Evolutionary conservation across 2,797 vertebrate genomes (phyloP).

Genomic region (Odontamblyopus rebecca): DNA sequence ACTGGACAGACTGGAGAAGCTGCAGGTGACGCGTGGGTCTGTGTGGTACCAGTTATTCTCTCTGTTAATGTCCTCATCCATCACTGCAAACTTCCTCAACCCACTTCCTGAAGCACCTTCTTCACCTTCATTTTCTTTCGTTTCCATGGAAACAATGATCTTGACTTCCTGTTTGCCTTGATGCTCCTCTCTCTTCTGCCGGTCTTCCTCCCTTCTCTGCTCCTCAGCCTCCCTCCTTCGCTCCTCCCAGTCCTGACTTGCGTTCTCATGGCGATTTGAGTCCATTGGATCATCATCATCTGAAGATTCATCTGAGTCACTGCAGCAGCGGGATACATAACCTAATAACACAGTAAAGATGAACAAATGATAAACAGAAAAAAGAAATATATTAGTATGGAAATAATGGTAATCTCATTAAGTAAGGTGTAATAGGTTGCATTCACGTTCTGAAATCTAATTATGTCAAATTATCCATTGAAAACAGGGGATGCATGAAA

Average conservation of each 20-base stretch:
- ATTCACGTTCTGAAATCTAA: slow-evolving; percentile 2
- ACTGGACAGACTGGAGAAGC: slow-evolving; percentile 84
- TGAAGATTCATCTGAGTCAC: slow-evolving; percentile 91
- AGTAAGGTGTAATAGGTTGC: neutral
- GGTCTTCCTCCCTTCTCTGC: slow-evolving; percentile 70
- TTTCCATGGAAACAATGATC: slow-evolving; percentile 76
- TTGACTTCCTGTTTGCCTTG: slow-evolving; percentile 75
- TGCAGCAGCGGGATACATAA: slow-evolving; percentile 90
- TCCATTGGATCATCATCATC: slow-evolving; percentile 86
- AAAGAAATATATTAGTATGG: slow-evolving; percentile 20
- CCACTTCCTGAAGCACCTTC: slow-evolving; percentile 62
- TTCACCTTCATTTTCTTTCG: slow-evolving; percentile 57
- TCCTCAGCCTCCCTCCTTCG: slow-evolving; percentile 68
- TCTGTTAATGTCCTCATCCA: slow-evolving; percentile 68
- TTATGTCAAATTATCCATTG: neutral
- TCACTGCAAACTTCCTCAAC: slow-evolving; percentile 42
- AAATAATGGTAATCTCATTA: neutral
- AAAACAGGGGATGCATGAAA: no score
- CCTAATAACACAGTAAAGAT: slow-evolving; percentile 71
- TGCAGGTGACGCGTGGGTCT: slow-evolving; percentile 77
- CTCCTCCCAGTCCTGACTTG: slow-evolving; percentile 74
- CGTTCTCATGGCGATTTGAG: slow-evolving; percentile 59
- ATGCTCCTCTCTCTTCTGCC: slow-evolving; percentile 69
- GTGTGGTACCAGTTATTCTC: slow-evolving; percentile 85
- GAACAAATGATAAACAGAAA: slow-evolving; percentile 31